Percentiles rank a stretch among this genome's conserved stretches.
Conservation (phyloP, 2,888 invertebrate species). For the Scaptomyza cyrtandrae region DNA sequence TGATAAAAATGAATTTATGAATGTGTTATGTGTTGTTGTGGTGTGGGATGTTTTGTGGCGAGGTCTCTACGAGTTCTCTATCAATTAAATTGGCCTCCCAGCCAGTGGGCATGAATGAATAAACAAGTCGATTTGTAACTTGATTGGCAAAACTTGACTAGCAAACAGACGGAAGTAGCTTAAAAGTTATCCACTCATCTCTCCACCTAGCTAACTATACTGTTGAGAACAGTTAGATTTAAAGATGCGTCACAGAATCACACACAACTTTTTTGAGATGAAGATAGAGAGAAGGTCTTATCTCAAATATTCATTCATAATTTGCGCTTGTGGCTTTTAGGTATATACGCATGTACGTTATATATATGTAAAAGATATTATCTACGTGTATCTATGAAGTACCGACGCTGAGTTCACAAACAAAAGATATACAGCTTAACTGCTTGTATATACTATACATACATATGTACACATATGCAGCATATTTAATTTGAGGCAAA, state of each 20-base stretch:
- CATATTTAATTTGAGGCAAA: constrained; percentile 84
- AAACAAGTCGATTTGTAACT: constrained; percentile 56
- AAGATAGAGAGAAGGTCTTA: constrained; percentile 6
- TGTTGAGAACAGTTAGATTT: constrained; percentile 46
- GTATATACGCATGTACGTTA: not conserved
- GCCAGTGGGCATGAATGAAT: constrained; percentile 60
- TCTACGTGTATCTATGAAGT: constrained; percentile 57
- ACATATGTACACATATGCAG: constrained; percentile 43
- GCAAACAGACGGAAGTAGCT: constrained; percentile 43
- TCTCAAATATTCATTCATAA: constrained; percentile 67
- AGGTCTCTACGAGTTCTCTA: constrained; percentile 54
- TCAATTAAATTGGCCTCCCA: constrained; percentile 70
- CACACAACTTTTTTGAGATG: constrained; percentile 22
- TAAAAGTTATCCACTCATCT: constrained; percentile 39
- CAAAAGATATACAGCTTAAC: constrained; percentile 69
- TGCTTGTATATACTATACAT: constrained; percentile 24
- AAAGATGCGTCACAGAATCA: constrained; percentile 52
- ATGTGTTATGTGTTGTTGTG: constrained; percentile 49
- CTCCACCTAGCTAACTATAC: not conserved
- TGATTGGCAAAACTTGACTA: constrained; percentile 57
- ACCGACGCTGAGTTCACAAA: constrained; percentile 60
- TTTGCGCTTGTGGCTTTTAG: constrained; percentile 57
- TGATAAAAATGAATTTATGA: constrained; percentile 76
- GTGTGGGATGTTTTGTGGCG: constrained; percentile 22
- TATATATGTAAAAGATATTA: constrained; percentile 13